Conservation (phyloP, 2,113 vertebrate species). For the Cheirogaleus medius region DNA sequence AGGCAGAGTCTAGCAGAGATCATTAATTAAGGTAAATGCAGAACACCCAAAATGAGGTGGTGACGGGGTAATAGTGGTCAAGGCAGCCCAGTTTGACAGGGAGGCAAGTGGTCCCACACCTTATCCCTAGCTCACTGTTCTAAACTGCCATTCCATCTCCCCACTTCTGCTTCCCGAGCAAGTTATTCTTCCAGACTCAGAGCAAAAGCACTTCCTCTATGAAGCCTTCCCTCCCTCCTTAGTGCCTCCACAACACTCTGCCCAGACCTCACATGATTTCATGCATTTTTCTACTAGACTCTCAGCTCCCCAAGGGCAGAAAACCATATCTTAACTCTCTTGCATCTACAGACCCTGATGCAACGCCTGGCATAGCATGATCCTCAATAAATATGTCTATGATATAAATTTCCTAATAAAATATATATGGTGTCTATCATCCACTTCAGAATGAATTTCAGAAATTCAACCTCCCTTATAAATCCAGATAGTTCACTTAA, state of each 20-base stretch:
- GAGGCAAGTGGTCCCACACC: background rate
- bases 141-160: background rate
- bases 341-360: background rate
- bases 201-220: background rate
- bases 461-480: constrained; percentile 14
- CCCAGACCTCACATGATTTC: background rate
- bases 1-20: background rate
- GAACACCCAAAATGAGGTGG: background rate
- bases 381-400: background rate
- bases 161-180: background rate
- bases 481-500: background rate
- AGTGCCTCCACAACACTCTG: background rate
- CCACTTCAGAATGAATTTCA: background rate
- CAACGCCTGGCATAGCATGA: background rate
- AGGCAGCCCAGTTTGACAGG: background rate
- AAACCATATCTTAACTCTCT: background rate
- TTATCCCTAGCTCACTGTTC: background rate
- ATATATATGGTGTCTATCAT: background rate
- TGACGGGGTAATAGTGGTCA: background rate
- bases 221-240: background rate
- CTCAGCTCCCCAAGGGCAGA: background rate
- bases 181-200: background rate
- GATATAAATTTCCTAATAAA: background rate
- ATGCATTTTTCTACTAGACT: background rate
- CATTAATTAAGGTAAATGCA: background rate